Percentiles rank a stretch among this genome's conserved stretches.
phyloP scores from a whole-genome alignment of 2,113 vertebrate genomes.

The Hipposideros armiger region DNA sequence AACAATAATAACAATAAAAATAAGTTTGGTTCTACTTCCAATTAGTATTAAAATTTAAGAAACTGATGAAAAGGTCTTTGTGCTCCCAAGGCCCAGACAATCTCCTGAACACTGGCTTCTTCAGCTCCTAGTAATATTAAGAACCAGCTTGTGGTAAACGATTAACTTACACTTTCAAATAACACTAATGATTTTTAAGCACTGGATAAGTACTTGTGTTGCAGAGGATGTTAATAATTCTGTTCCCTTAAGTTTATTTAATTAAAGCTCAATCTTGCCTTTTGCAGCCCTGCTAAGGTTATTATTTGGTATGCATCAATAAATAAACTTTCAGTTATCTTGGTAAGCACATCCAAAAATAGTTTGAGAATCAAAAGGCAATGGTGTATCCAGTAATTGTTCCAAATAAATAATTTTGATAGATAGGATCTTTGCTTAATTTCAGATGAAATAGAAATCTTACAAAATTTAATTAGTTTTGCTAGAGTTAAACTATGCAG shows the following conservation, averaged over 20 bases:
- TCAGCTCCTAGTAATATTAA: constrained; percentile 77
- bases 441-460: constrained; percentile 78
- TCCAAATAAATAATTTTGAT: constrained; percentile 85
- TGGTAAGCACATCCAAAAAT: constrained; percentile 83
- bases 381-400: constrained; percentile 82
- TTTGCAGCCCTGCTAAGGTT: constrained; percentile 82
- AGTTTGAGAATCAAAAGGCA: constrained; percentile 83
- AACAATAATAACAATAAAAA: constrained; percentile 66
- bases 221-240: constrained; percentile 74
- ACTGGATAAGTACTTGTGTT: constrained; percentile 81
- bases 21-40: constrained; percentile 60
- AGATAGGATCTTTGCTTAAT: constrained; percentile 75
- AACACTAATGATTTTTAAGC: constrained; percentile 81
- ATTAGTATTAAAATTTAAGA: constrained; percentile 62
- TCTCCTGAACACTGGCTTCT: constrained; percentile 70
- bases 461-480: constrained; percentile 77
- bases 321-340: constrained; percentile 88
- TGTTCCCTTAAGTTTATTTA: constrained; percentile 83
- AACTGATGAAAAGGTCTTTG: constrained; percentile 57
- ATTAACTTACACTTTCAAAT: constrained; percentile 84
- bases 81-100: neutral
- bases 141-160: constrained; percentile 79
- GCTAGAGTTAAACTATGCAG: constrained; percentile 67
- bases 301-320: constrained; percentile 86
- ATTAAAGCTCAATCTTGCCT: constrained; percentile 83